Percentiles rank a stretch among this genome's conserved stretches.
phyloP scores from a whole-genome alignment of 2,113 vertebrate genomes.

The Tylochromis polylepis region DNA sequence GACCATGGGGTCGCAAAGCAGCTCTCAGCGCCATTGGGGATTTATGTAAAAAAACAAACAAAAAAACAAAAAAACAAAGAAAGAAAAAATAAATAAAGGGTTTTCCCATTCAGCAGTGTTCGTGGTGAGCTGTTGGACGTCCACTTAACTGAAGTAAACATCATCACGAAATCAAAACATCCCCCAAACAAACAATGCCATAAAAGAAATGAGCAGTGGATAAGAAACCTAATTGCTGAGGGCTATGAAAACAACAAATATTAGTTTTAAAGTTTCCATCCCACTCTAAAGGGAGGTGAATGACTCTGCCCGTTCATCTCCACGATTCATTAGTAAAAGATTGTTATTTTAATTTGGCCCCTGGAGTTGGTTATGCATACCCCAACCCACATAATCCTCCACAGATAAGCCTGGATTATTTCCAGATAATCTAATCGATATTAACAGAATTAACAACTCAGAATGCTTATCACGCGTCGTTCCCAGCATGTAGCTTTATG shows the following conservation, averaged over 20 bases:
- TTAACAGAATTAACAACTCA: slow-evolving; percentile 40
- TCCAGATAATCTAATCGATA: slow-evolving; percentile 52
- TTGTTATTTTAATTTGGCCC: slow-evolving; percentile 14
- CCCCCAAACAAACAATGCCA: slow-evolving; percentile 11
- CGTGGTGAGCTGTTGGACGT: not conserved
- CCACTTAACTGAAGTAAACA: slow-evolving; percentile 32
- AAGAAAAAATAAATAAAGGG: not conserved
- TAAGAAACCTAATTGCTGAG: not conserved
- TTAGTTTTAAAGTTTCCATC: not conserved
- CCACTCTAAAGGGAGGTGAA: not conserved
- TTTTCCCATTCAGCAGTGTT: not conserved
- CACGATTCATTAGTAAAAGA: slow-evolving; percentile 9
- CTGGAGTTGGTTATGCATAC: slow-evolving; percentile 10
- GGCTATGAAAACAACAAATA: not conserved
- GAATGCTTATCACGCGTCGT: slow-evolving; percentile 22
- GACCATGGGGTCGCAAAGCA: slow-evolving; percentile 5
- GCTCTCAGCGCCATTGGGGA: slow-evolving; percentile 6
- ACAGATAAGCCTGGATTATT: slow-evolving; percentile 33
- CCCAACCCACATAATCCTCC: slow-evolving; percentile 9
- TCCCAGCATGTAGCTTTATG: not conserved
- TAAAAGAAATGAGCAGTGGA: slow-evolving; percentile 31
- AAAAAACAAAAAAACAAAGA: not conserved
- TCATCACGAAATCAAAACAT: slow-evolving; percentile 31
- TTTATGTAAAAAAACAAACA: not conserved
- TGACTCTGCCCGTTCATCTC: not conserved